Evolutionary conservation across 2,888 invertebrate species (phyloP).

Genomic region (Hipparchia semele): DNA sequence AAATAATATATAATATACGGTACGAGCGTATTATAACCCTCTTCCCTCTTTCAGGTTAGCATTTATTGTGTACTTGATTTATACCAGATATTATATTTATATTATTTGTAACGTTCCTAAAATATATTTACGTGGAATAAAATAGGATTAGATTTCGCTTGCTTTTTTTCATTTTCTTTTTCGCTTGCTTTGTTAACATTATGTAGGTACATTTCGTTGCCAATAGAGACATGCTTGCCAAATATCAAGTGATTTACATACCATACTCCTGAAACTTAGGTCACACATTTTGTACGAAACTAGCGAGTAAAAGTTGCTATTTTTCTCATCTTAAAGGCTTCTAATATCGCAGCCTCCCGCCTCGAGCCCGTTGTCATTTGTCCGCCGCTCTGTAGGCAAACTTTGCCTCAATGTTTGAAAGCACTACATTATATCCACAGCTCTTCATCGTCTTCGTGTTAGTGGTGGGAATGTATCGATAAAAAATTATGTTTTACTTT

Average conservation of each 20-base stretch:
- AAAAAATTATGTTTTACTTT: background rate
- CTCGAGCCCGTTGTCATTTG: slow-evolving; percentile 78
- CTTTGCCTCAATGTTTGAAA: slow-evolving; percentile 79
- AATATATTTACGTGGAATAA: too few species aligned
- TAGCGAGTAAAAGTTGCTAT: slow-evolving; percentile 77
- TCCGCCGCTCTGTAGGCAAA: slow-evolving; percentile 76
- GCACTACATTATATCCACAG: slow-evolving; percentile 78
- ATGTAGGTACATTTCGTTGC: too few species aligned
- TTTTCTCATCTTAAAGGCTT: slow-evolving; percentile 81
- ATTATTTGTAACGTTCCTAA: too few species aligned
- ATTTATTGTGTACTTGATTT: too few species aligned
- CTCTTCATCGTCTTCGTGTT: slow-evolving; percentile 67
- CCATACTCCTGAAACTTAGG: slow-evolving; percentile 42
- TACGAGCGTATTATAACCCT: too few species aligned
- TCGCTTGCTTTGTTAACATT: too few species aligned
- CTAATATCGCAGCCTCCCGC: slow-evolving; percentile 75
- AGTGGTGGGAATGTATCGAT: slow-evolving; percentile 49
- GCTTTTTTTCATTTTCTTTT: too few species aligned
- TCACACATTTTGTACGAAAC: slow-evolving; percentile 41
- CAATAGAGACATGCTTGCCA: background rate
- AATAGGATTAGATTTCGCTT: too few species aligned
- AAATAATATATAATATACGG: too few species aligned
- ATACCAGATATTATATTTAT: too few species aligned
- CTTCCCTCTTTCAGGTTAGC: too few species aligned
- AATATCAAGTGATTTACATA: slow-evolving; percentile 9